Percentiles rank a stretch among this genome's conserved stretches.
Conservation (phyloP, 2,888 invertebrate genomes). For the Bugula neritina region DNA sequence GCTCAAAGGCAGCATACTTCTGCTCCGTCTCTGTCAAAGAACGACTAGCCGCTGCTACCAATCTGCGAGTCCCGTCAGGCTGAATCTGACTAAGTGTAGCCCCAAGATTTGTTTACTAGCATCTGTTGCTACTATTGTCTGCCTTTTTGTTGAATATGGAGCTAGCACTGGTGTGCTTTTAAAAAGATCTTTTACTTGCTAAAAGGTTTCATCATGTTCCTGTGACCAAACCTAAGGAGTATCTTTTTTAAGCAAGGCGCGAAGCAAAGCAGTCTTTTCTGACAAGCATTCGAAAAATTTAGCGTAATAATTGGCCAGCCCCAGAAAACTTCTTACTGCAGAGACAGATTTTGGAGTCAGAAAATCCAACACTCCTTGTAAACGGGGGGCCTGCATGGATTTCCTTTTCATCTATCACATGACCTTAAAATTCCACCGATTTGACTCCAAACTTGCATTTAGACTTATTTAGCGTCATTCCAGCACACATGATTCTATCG, state of each 20-base stretch:
- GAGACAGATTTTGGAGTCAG: conserved; percentile 26
- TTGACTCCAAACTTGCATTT: not conserved
- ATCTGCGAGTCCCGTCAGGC: conserved; percentile 28
- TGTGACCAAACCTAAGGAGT: conserved; percentile 29
- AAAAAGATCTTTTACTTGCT: conserved; percentile 28
- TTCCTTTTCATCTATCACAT: not conserved
- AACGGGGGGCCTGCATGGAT: not conserved
- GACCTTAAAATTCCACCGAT: not conserved
- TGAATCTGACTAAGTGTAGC: conserved; percentile 30
- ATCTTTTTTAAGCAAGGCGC: conserved; percentile 29
- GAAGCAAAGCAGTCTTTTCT: conserved; percentile 27
- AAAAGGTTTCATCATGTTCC: conserved; percentile 28
- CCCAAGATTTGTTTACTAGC: conserved; percentile 29
- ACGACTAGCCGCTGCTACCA: conserved; percentile 35
- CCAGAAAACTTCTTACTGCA: conserved; percentile 31
- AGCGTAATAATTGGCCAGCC: conserved; percentile 30
- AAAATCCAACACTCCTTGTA: conserved; percentile 29
- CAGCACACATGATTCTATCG: not conserved
- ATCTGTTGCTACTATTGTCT: conserved; percentile 28
- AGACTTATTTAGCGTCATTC: not conserved
- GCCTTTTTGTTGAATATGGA: conserved; percentile 29
- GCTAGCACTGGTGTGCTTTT: conserved; percentile 13
- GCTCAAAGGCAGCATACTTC: conserved; percentile 35
- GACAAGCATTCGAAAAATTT: conserved; percentile 29
- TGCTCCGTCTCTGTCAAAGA: conserved; percentile 33